These are phyloP conservation scores for Takifugu rubripes DNA, from an alignment of 2,797 vertebrate genomes.

Conservation along the genomic window DNA sequence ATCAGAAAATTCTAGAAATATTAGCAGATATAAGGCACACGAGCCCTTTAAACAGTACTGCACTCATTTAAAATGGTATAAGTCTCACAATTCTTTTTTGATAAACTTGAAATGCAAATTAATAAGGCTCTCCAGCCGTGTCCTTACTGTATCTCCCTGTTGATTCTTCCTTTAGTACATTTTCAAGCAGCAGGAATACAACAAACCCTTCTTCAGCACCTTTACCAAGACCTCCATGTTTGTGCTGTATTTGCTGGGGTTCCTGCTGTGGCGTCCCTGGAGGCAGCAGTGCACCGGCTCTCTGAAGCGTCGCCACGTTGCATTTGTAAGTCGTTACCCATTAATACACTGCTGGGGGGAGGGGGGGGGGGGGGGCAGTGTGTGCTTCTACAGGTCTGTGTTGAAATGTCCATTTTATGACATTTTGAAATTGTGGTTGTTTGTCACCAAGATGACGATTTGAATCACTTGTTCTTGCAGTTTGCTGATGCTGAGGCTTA, in stretches of 20 bases:
- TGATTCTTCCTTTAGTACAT: slow-evolving; percentile 80
- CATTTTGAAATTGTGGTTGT: slow-evolving; percentile 1
- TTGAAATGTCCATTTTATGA: neutral
- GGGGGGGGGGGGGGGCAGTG: neutral
- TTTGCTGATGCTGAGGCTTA: slow-evolving; percentile 91
- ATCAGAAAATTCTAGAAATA: no score
- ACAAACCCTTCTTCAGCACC: slow-evolving; percentile 98
- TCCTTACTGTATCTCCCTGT: slow-evolving; percentile 5
- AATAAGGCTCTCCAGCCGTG: neutral
- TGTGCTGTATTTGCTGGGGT: slow-evolving; percentile 91
- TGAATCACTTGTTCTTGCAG: slow-evolving; percentile 62
- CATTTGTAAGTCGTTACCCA: slow-evolving; percentile 81
- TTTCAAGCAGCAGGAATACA: slow-evolving; percentile 88
- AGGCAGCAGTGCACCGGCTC: slow-evolving; percentile 88
- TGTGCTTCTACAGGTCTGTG: neutral
- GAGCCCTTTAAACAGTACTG: neutral
- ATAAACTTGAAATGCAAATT: slow-evolving; percentile 11
- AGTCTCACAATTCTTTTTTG: neutral
- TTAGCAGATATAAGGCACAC: no score
- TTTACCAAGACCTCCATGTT: slow-evolving; percentile 99
- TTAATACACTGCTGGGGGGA: neutral
- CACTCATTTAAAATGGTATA: neutral
- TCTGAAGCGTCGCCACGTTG: slow-evolving; percentile 78
- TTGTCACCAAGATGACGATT: slow-evolving; percentile 2
- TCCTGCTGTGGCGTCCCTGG: slow-evolving; percentile 96